Conservation (phyloP, 2,888 invertebrate genomes). For the Ditylenchus weischeri region DNA sequence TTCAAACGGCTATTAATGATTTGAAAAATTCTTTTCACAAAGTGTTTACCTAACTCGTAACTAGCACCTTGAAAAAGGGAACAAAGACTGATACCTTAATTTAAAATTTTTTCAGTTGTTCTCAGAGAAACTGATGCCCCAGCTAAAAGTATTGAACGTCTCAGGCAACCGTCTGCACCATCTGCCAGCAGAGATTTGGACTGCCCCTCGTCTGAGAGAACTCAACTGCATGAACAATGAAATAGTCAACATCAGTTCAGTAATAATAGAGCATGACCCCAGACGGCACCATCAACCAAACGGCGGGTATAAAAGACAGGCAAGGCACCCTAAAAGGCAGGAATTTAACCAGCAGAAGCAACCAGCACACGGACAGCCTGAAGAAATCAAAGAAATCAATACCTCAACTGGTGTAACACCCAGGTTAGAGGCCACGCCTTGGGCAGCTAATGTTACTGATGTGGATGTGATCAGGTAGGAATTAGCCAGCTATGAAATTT, state of each 20-base stretch:
- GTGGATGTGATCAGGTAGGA: slow-evolving; percentile 17
- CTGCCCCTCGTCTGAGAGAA: slow-evolving; percentile 41
- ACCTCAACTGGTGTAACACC: background rate
- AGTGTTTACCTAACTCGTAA: no score
- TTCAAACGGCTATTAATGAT: no score
- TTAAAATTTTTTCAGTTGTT: slow-evolving; percentile 22
- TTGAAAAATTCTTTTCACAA: no score
- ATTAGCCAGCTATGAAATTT: no score
- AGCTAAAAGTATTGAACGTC: slow-evolving; percentile 74
- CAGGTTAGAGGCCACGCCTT: background rate
- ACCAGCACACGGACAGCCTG: background rate
- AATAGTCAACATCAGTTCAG: slow-evolving; percentile 19
- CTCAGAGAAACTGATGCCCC: slow-evolving; percentile 29
- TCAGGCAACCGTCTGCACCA: slow-evolving; percentile 79
- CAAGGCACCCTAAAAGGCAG: background rate
- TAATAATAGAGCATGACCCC: background rate
- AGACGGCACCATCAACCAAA: background rate
- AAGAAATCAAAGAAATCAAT: no score
- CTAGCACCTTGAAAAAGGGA: no score
- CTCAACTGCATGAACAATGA: slow-evolving; percentile 87
- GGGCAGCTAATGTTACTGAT: slow-evolving; percentile 1
- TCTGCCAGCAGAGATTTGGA: slow-evolving; percentile 61
- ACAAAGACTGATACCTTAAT: no score
- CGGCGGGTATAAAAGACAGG: background rate
- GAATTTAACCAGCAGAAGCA: background rate